These are phyloP conservation scores for Dicrostonyx torquatus DNA, from an alignment of 2,797 vertebrate species.

Conservation along the genomic window DNA sequence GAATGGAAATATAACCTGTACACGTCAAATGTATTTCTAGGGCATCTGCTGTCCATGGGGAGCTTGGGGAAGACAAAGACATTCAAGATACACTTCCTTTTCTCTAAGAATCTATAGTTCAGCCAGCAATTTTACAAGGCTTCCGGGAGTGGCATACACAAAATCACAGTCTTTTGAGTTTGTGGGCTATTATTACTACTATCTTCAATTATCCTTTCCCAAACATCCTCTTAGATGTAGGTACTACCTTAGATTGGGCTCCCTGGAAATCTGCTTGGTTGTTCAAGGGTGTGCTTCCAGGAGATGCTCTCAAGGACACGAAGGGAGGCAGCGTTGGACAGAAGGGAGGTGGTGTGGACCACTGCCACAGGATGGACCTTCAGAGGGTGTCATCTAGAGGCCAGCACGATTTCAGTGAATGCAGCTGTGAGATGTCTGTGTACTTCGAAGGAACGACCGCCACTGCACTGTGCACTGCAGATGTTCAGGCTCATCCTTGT, in stretches of 20 bases:
- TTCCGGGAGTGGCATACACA: not conserved
- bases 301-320: not conserved
- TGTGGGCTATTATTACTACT: not conserved
- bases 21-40: not conserved
- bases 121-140: not conserved
- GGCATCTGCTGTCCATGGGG: not conserved
- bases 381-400: not conserved
- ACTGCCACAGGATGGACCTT: not conserved
- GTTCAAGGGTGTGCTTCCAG: not conserved
- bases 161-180: conserved; percentile 22
- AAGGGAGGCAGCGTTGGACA: not conserved
- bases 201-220: conserved; percentile 4
- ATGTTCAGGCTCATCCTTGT: not conserved
- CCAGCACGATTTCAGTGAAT: not conserved
- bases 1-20: conserved; percentile 36
- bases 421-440: not conserved
- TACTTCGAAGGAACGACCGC: rapidly evolving
- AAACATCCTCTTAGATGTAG: not conserved
- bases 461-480: rapidly evolving
- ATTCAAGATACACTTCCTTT: not conserved
- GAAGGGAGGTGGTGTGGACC: not conserved
- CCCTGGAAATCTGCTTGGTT: not conserved
- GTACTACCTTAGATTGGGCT: not conserved
- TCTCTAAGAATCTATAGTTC: not conserved
- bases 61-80: conserved; percentile 3